These are phyloP conservation scores for Spinibarbus caldwelli DNA, from an alignment of 2,797 vertebrate species.

Conservation along the genomic window DNA sequence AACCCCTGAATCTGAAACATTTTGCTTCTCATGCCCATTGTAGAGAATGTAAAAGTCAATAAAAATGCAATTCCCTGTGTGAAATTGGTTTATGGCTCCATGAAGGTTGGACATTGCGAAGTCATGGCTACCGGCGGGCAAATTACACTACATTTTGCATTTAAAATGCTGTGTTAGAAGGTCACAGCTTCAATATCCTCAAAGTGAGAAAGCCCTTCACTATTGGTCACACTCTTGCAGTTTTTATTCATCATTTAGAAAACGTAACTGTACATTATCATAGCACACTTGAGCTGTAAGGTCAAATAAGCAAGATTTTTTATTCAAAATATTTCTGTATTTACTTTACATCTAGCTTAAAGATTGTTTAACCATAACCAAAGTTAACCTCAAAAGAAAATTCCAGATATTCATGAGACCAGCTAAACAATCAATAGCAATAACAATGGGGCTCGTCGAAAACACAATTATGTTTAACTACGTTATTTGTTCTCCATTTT, in stretches of 20 bases:
- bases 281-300: neutral
- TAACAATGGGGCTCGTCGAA: constrained; percentile 5
- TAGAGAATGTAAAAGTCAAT: constrained; percentile 50
- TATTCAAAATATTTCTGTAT: too few species aligned
- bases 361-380: neutral
- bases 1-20: constrained; percentile 14
- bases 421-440: constrained; percentile 37
- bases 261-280: neutral
- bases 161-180: constrained; percentile 46
- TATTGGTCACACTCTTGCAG: neutral
- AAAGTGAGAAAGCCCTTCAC: constrained; percentile 29
- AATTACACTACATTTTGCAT: constrained; percentile 40
- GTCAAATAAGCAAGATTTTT: neutral
- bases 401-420: neutral
- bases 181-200: constrained; percentile 26
- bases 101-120: constrained; percentile 49
- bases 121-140: constrained; percentile 20
- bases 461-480: constrained; percentile 26
- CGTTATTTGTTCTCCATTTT: constrained; percentile 39
- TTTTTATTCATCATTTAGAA: constrained; percentile 23
- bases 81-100: constrained; percentile 56
- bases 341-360: too few species aligned
- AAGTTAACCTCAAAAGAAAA: constrained; percentile 15
- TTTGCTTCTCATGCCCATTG: constrained; percentile 32
- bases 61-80: constrained; percentile 57